A percentile compares a stretch with the other conserved stretches of the same genome.
Conservation (phyloP, 2,888 invertebrate species). For the Himalopsyche tibetana region DNA sequence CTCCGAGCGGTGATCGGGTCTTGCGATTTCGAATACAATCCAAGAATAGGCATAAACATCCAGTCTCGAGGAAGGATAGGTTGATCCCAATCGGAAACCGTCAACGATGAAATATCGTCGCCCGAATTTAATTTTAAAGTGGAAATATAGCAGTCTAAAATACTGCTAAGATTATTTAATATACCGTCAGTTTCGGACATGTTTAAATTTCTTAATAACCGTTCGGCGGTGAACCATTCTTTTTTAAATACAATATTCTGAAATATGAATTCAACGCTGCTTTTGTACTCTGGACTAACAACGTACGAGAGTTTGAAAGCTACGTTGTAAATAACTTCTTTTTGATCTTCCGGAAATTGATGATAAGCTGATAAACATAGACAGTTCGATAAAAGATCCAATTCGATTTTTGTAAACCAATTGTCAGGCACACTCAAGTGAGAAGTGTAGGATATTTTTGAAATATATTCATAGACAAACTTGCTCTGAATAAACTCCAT, state of each 20-base stretch:
- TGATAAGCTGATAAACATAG: conserved; percentile 56
- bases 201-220: conserved; percentile 76
- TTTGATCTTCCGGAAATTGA: conserved; percentile 70
- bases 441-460: conserved; percentile 69
- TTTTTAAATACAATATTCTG: conserved; percentile 79
- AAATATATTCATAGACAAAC: conserved; percentile 72
- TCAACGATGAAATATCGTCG: conserved; percentile 71
- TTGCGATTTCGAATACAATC: conserved; percentile 77
- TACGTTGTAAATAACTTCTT: conserved; percentile 76
- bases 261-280: conserved; percentile 78
- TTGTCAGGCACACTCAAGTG: conserved; percentile 75
- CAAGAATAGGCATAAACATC: conserved; percentile 85
- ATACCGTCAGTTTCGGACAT: conserved; percentile 73
- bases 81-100: conserved; percentile 76
- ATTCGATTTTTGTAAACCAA: conserved; percentile 82
- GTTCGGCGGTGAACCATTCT: conserved; percentile 78
- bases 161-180: conserved; percentile 72
- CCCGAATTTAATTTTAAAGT: conserved; percentile 71
- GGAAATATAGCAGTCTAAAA: conserved; percentile 73
- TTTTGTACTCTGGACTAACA: conserved; percentile 78
- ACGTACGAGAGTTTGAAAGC: conserved; percentile 80
- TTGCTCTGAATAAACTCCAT: conserved; percentile 70
- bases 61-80: conserved; percentile 87
- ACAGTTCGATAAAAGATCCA: conserved; percentile 76
- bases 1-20: conserved; percentile 67